Percentiles rank a stretch among this genome's conserved stretches.
These are phyloP conservation scores for Luscinia luscinia DNA, from an alignment of 2,797 vertebrate genomes.

Conservation along the genomic window DNA sequence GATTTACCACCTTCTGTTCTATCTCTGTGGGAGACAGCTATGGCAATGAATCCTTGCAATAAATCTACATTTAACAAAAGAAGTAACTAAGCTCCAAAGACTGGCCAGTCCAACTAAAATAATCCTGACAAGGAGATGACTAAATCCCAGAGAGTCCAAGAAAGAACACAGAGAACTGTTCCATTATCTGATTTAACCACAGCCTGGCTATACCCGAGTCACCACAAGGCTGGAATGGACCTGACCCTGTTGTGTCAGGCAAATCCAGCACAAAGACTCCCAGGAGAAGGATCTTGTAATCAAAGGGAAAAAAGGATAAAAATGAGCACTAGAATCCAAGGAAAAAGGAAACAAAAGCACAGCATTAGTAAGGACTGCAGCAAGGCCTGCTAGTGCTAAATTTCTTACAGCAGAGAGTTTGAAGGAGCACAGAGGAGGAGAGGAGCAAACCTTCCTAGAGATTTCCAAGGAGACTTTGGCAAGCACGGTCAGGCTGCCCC, in stretches of 20 bases:
- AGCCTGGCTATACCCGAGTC: not conserved
- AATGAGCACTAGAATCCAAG: not conserved
- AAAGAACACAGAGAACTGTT: not conserved
- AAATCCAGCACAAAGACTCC: not conserved
- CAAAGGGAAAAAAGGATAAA: not conserved
- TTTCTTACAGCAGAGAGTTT: not conserved
- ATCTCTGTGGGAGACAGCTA: not conserved
- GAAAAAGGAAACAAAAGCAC: not conserved
- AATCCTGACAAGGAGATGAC: not conserved
- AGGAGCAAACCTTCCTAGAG: not conserved
- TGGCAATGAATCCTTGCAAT: not conserved
- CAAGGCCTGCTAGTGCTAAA: not conserved
- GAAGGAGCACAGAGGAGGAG: not conserved
- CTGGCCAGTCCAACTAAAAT: not conserved
- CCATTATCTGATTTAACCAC: not conserved
- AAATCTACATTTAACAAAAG: not conserved
- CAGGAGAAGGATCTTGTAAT: not conserved
- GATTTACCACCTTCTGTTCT: slow-evolving; percentile 63
- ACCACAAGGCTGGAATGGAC: fast-evolving
- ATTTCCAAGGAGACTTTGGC: not conserved
- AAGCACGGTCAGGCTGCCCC: not conserved
- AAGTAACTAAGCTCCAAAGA: not conserved
- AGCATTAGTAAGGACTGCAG: not conserved
- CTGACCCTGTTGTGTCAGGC: not conserved
- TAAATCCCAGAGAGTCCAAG: not conserved